These are phyloP conservation scores for Pungitius pungitius DNA, from an alignment of 2,113 vertebrate species.

Conservation along the genomic window DNA sequence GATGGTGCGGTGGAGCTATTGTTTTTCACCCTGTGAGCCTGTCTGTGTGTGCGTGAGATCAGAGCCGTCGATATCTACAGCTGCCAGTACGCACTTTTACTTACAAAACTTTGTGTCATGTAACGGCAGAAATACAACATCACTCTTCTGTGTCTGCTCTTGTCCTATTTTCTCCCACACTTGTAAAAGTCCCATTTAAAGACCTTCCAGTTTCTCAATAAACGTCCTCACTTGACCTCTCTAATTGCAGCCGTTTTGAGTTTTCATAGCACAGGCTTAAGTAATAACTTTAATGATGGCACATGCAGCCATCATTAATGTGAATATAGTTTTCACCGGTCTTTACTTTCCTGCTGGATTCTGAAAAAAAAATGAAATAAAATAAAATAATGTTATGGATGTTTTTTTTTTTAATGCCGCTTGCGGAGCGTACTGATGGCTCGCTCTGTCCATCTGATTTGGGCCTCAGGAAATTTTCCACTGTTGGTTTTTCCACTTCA, in stretches of 20 bases:
- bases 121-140: neutral
- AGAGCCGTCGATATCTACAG: neutral
- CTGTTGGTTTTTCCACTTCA: conserved; percentile 85
- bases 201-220: neutral
- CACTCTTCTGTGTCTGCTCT: neutral
- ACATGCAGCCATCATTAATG: conserved; percentile 5
- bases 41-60: neutral
- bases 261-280: conserved; percentile 11
- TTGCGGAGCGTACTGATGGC: conserved; percentile 64
- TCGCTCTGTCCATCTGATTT: conserved; percentile 66
- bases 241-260: neutral
- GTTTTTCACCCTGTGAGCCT: neutral
- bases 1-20: too few species aligned
- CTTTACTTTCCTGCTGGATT: neutral
- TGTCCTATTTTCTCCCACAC: neutral
- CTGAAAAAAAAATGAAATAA: too few species aligned
- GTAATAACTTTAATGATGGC: conserved; percentile 10
- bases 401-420: conserved; percentile 55
- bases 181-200: neutral
- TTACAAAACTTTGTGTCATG: neutral
- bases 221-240: neutral
- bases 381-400: too few species aligned
- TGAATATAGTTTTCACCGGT: conserved; percentile 8
- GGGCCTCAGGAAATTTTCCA: conserved; percentile 80
- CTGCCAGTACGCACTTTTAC: neutral